Percentiles rank a stretch among this genome's conserved stretches.
These are phyloP conservation scores for Chionodraco myersi DNA, from an alignment of 2,113 vertebrate genomes.

Conservation along the genomic window DNA sequence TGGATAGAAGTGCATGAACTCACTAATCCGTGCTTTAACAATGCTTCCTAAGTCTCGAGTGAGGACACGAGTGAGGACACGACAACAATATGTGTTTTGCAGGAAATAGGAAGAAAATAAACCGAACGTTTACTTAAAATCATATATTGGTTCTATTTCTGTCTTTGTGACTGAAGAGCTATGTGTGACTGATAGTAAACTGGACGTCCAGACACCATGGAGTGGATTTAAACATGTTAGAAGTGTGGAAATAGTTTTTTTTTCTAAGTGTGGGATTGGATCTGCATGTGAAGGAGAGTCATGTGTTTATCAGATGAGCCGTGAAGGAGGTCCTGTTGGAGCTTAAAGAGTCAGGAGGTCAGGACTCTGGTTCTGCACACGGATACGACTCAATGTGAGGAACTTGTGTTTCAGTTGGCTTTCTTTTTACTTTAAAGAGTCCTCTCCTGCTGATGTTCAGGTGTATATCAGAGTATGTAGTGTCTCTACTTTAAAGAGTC, in stretches of 20 bases:
- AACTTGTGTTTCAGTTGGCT: too few relatives aligned
- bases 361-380: too few relatives aligned
- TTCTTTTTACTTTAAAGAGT: too few relatives aligned
- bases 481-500: too few relatives aligned
- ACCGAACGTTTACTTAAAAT: too few relatives aligned
- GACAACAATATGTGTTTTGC: too few relatives aligned
- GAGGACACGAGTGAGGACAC: too few relatives aligned
- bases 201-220: neutral
- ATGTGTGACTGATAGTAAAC: neutral
- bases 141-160: too few relatives aligned
- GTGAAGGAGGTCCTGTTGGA: neutral
- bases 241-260: neutral
- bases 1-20: neutral
- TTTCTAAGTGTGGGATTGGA: neutral
- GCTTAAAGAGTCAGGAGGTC: neutral
- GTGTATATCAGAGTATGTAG: too few relatives aligned
- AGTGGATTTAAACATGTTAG: neutral
- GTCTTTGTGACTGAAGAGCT: neutral
- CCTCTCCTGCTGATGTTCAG: too few relatives aligned
- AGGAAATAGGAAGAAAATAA: too few relatives aligned
- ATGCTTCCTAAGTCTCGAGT: neutral
- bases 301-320: slow-evolving; percentile 17
- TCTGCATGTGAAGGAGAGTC: slow-evolving; percentile 22
- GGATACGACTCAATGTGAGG: too few relatives aligned
- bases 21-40: neutral